These are phyloP conservation scores for Pollachius pollachius DNA, from an alignment of 2,113 vertebrate species.

Conservation along the genomic window DNA sequence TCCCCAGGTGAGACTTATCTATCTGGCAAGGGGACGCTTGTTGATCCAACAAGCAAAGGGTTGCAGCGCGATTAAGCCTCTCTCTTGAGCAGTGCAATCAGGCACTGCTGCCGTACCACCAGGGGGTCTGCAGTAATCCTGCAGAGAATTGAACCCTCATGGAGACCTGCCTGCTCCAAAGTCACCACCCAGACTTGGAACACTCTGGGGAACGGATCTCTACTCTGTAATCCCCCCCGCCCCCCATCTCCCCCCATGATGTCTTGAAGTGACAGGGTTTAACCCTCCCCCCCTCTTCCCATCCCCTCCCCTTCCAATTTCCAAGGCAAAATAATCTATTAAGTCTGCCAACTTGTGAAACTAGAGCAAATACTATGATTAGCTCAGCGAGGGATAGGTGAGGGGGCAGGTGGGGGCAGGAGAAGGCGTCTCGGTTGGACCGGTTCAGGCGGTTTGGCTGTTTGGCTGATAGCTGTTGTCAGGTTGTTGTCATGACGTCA, in stretches of 20 bases:
- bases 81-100: slow-evolving; percentile 67
- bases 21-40: slow-evolving; percentile 51
- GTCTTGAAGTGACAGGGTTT: too few relatives aligned
- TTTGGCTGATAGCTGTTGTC: slow-evolving; percentile 50
- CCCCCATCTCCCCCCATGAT: too few relatives aligned
- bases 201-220: slow-evolving; percentile 26
- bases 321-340: too few relatives aligned
- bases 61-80: slow-evolving; percentile 76
- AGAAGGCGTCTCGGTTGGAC: slow-evolving; percentile 44
- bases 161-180: slow-evolving; percentile 7
- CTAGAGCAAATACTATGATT: not conserved
- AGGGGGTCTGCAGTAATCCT: slow-evolving; percentile 64
- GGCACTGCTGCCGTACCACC: slow-evolving; percentile 60
- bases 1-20: slow-evolving; percentile 62
- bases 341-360: too few relatives aligned
- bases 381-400: slow-evolving; percentile 9
- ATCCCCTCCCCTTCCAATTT: not conserved
- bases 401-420: not conserved
- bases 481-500: slow-evolving; percentile 46
- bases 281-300: too few relatives aligned
- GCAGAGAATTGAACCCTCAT: slow-evolving; percentile 59
- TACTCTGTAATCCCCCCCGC: slow-evolving; percentile 21
- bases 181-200: not conserved
- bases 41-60: slow-evolving; percentile 71
- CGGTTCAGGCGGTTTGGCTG: slow-evolving; percentile 65